Conservation (phyloP, 2,113 vertebrate genomes). For the Vimba vimba region DNA sequence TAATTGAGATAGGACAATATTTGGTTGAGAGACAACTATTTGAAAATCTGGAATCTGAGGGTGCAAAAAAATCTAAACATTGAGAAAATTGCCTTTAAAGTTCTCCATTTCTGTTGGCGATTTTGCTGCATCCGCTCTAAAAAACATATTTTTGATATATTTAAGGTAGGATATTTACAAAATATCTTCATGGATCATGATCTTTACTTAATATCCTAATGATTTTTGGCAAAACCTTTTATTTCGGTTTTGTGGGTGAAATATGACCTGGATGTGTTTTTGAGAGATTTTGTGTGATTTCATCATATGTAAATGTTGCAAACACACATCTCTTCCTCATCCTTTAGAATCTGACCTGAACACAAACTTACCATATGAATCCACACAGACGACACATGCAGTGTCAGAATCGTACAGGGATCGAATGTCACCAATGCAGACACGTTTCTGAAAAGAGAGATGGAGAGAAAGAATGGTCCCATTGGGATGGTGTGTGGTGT, state of each 20-base stretch:
- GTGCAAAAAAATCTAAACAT: too few species aligned
- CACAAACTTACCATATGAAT: background rate
- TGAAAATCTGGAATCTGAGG: too few species aligned
- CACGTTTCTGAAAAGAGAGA: constrained; percentile 22
- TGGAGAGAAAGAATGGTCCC: background rate
- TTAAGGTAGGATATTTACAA: too few species aligned
- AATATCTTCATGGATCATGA: too few species aligned
- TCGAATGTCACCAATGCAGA: constrained; percentile 27
- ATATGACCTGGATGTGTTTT: background rate
- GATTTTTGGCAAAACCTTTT: background rate
- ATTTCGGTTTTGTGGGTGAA: background rate
- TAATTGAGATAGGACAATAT: too few species aligned
- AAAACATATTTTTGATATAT: too few species aligned
- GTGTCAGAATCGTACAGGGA: background rate
- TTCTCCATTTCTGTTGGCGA: too few species aligned
- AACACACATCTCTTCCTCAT: background rate
- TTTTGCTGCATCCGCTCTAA: too few species aligned
- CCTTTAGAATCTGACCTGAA: constrained; percentile 8
- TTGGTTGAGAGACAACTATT: too few species aligned
- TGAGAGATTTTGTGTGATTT: background rate
- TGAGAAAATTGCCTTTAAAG: too few species aligned
- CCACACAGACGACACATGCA: background rate
- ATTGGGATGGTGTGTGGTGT: background rate
- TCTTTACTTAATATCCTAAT: too few species aligned
- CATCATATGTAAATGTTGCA: background rate